These are phyloP conservation scores for Cyprinodon tularosa DNA, from an alignment of 2,113 vertebrate species.

Conservation along the genomic window DNA sequence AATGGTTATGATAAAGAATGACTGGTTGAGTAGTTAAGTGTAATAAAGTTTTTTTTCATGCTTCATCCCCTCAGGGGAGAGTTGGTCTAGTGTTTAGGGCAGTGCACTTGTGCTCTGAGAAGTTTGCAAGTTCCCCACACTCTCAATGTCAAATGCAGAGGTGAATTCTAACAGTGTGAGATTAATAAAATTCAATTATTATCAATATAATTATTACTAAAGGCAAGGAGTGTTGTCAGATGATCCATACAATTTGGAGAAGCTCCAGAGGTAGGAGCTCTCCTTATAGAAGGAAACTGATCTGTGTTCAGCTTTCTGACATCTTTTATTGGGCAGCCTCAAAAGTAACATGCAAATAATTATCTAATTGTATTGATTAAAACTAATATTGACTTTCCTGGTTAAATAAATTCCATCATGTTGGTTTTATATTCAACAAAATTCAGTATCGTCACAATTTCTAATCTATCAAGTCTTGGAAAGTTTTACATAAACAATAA, in stretches of 20 bases:
- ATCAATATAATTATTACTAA: constrained; percentile 36
- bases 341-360: constrained; percentile 9
- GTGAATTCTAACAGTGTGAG: no score
- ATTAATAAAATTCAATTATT: no score
- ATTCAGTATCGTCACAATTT: not conserved
- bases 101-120: no score
- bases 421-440: not conserved
- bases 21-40: constrained; percentile 60
- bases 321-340: constrained; percentile 8
- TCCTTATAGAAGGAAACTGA: constrained; percentile 66
- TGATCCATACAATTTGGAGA: constrained; percentile 74
- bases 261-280: constrained; percentile 61
- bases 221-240: constrained; percentile 77
- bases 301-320: constrained; percentile 61
- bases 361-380: not conserved
- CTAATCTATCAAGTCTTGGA: not conserved
- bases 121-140: no score
- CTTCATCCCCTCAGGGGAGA: constrained; percentile 42
- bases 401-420: not conserved
- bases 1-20: constrained; percentile 73
- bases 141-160: no score
- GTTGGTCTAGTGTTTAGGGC: no score
- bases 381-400: not conserved
- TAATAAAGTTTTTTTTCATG: constrained; percentile 79
- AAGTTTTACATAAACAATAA: not conserved